Base-by-base conservation (phyloP, 2,888 invertebrate species). In the Philopedon plagiatum region DNA sequence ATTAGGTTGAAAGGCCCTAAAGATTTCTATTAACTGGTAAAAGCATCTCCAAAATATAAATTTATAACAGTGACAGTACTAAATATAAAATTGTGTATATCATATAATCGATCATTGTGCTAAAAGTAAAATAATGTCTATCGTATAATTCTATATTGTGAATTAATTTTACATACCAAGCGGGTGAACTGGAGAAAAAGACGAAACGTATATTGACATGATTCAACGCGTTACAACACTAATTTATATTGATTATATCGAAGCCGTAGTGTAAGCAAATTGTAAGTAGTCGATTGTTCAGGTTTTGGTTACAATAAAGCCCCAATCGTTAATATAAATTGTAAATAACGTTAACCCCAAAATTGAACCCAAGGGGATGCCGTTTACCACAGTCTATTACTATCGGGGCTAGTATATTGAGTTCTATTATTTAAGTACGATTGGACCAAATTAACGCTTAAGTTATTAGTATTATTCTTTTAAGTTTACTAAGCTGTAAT, bases 311-410 rank as follows among this genome's bases (percentile, higher is more conserved):
- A n/a, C 26, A 29, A 21, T 57, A 57, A 32, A 11, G 34, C 4
- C 37, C 29, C 18, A 32, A 32, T 32, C 44, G 44, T 19, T 41
- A 41, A 41, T 18, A 41, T 41, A 44, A 44, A 44, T 44, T 44
- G 44, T 44, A 44, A 44, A 44, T 44, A 44, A 44, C 18, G 19
- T 9, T 8, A 19, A 19, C 44, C 19, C 18, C 19, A 44, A 44
- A 44, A 44, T n/a, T 19, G 19, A 44, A 44, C 44, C 44, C 9
- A 19, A 9, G 8, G 44, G 44, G 44, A 19, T 44, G 44, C 19
- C 44, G 19, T 19, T 44, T n/a, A 44, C 44, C 44, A 44, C 44
- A 44, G 8, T 9, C 44, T 44, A 44, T 44, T 44, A 19, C 44
- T 9, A 44, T 44, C 9, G 11, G 18, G 44, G 44, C 44, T 19